Base-by-base conservation (phyloP, 2,113 vertebrate genomes). In the Artemisiospiza belli region DNA sequence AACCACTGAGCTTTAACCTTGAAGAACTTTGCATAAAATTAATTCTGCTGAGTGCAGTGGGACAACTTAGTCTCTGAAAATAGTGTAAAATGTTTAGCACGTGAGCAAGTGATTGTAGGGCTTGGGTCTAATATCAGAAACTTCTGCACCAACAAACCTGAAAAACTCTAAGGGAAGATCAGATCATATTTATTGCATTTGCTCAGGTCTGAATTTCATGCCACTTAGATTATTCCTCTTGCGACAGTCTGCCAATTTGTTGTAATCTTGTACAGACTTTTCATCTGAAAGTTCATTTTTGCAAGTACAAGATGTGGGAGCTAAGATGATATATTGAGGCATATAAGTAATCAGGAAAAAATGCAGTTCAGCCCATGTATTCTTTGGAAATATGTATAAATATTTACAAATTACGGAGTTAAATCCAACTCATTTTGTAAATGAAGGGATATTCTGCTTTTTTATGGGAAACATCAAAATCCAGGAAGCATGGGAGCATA, bases 321-420 rank as follows among this genome's bases (percentile, higher is more conserved):
- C 89, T 94, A 93, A 89, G 90, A 95, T 97, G 96, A 97, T 98
- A 75, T 96, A 98, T 98, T 94, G 96, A 96, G 74, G 59, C 97
- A 89, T 94, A 97, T 96, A 97, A 98, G 93, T 97, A 97, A 98
- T 97, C 91, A 89, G 92, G 89, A 95, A 97, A 97, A 97, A 97
- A 97, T 97, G 94, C 92, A 96, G 96, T 82, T 96, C 92, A 97
- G 89, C 94, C 95, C 96, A 96, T 97, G 96, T 96, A 97, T 97
- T 97, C 96, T 97, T 97, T 96, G 87, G 91, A 98, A 97, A 97
- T 97, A 95, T 97, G 94, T 94, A 98, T 97, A 98, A 98, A 98
- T 98, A 98, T 98, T 98, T 98, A 98, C 86, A 98, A 97, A 97
- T 96, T 95, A 96, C 91, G 81, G 82, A 97, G 81, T 97, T 97